Conservation (phyloP, 2,888 invertebrate genomes). For the Aphodius granarius region DNA sequence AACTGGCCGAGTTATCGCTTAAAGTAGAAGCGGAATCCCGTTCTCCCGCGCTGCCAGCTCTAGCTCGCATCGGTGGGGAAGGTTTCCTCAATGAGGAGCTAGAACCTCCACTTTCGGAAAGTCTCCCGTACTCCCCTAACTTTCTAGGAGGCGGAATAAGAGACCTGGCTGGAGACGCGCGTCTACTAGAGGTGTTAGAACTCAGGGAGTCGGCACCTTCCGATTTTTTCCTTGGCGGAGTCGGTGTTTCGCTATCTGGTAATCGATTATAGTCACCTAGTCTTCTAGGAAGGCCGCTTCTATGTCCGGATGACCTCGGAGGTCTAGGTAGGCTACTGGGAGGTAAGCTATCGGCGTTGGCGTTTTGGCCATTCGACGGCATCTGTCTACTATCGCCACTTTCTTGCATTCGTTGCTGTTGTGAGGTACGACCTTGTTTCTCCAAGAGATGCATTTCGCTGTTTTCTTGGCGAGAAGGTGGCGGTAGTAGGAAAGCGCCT, state of each 20-base stretch:
- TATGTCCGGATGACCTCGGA: slow-evolving; percentile 58
- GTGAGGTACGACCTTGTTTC: slow-evolving; percentile 76
- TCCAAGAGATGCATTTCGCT: slow-evolving; percentile 74
- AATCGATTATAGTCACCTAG: slow-evolving; percentile 70
- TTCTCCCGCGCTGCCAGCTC: slow-evolving; percentile 52
- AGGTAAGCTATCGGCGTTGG: slow-evolving; percentile 63
- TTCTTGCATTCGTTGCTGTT: slow-evolving; percentile 69
- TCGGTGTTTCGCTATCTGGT: slow-evolving; percentile 53
- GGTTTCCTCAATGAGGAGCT: slow-evolving; percentile 48
- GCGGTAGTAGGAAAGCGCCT: slow-evolving; percentile 42
- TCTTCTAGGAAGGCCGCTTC: slow-evolving; percentile 54
- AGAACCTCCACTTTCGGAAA: slow-evolving; percentile 57
- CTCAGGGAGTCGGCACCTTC: slow-evolving; percentile 49
- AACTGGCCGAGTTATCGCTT: slow-evolving; percentile 60
- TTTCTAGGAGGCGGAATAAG: slow-evolving; percentile 58
- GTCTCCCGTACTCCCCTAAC: slow-evolving; percentile 61
- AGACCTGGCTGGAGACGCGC: slow-evolving; percentile 56
- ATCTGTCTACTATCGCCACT: slow-evolving; percentile 40
- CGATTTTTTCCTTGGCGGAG: slow-evolving; percentile 33
- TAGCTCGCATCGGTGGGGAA: slow-evolving; percentile 40
- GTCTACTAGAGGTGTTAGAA: slow-evolving; percentile 51
- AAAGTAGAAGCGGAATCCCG: slow-evolving; percentile 59
- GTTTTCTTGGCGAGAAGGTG: slow-evolving; percentile 56
- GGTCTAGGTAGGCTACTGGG: slow-evolving; percentile 75
- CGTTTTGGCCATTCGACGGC: slow-evolving; percentile 37